These are phyloP conservation scores for Cryptocheilus praepositus DNA, from an alignment of 2,888 invertebrate species.

Conservation along the genomic window DNA sequence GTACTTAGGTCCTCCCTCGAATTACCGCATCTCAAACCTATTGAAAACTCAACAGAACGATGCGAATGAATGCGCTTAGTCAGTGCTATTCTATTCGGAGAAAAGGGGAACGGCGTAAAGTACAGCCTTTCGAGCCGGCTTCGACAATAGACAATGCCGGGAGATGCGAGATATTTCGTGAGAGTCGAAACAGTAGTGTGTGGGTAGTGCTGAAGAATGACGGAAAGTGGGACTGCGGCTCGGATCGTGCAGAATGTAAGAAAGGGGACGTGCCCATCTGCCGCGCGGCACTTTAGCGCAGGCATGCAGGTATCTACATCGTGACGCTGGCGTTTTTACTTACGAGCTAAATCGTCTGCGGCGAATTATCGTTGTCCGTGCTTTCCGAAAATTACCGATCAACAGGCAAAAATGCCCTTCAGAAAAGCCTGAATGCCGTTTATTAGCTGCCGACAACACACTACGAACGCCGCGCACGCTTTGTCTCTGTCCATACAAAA, in stretches of 20 bases:
- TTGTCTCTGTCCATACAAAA: too few species aligned
- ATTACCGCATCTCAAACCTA: too few species aligned
- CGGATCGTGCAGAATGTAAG: slow-evolving; percentile 56
- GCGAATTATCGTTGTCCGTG: slow-evolving; percentile 35
- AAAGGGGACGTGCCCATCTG: slow-evolving; percentile 55
- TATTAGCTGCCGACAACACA: too few species aligned
- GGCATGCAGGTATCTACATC: slow-evolving; percentile 32
- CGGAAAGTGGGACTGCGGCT: slow-evolving; percentile 51
- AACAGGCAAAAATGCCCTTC: neutral
- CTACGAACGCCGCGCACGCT: too few species aligned
- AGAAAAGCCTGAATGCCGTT: too few species aligned
- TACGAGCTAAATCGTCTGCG: slow-evolving; percentile 30
- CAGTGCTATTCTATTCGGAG: neutral
- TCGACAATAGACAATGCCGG: slow-evolving; percentile 54
- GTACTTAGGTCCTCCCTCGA: too few species aligned
- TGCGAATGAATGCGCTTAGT: neutral
- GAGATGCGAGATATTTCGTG: slow-evolving; percentile 49
- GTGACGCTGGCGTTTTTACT: slow-evolving; percentile 29
- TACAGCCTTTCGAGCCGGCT: slow-evolving; percentile 41
- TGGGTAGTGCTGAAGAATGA: slow-evolving; percentile 49
- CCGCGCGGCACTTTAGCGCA: slow-evolving; percentile 12
- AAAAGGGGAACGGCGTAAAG: slow-evolving; percentile 42
- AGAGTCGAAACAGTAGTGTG: slow-evolving; percentile 41
- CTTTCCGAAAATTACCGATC: slow-evolving; percentile 32
- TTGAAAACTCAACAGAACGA: too few species aligned